phyloP scores from a whole-genome alignment of 2,888 invertebrate genomes.

The Drosophila rellima region DNA sequence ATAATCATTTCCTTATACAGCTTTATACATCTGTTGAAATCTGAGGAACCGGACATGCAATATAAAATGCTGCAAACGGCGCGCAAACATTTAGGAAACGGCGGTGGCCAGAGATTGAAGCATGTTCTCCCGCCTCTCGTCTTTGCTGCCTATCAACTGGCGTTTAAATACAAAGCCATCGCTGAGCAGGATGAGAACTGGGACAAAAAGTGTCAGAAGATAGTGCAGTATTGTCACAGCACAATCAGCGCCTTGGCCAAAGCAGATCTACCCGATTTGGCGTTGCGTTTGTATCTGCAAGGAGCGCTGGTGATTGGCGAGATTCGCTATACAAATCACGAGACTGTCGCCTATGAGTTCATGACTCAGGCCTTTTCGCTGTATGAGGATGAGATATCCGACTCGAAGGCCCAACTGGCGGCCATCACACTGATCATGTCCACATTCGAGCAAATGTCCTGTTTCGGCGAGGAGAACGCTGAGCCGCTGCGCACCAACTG shows the following conservation, averaged over 20 bases:
- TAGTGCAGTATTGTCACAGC: conserved; percentile 98
- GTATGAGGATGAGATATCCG: conserved; percentile 99
- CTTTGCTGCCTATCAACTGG: conserved; percentile 96
- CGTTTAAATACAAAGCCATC: conserved; percentile 92
- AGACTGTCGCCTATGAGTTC: conserved; percentile 99
- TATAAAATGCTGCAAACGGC: conserved; percentile 96
- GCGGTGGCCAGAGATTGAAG: conserved; percentile 94
- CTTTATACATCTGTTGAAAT: conserved; percentile 93
- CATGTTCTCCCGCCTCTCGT: conserved; percentile 97
- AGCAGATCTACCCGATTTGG: conserved; percentile 97
- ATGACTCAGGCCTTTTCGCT: conserved; percentile 97
- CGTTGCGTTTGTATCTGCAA: conserved; percentile 96
- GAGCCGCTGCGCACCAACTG: conserved; percentile 98
- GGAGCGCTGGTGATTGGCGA: conserved; percentile 97
- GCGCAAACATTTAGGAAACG: conserved; percentile 95
- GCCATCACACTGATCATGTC: conserved; percentile 98
- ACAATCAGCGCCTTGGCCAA: conserved; percentile 97
- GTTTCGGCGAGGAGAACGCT: conserved; percentile 98
- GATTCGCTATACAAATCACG: conserved; percentile 97
- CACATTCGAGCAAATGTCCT: conserved; percentile 97
- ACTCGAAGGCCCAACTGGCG: conserved; percentile 97
- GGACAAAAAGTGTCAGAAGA: conserved; percentile 99
- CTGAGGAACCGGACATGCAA: conserved; percentile 93
- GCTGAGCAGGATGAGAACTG: conserved; percentile 97
- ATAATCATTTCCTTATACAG: conserved; percentile 82